Evolutionary conservation across 2,888 invertebrate species (phyloP).

Genomic region (Criorhina ranunculi): DNA sequence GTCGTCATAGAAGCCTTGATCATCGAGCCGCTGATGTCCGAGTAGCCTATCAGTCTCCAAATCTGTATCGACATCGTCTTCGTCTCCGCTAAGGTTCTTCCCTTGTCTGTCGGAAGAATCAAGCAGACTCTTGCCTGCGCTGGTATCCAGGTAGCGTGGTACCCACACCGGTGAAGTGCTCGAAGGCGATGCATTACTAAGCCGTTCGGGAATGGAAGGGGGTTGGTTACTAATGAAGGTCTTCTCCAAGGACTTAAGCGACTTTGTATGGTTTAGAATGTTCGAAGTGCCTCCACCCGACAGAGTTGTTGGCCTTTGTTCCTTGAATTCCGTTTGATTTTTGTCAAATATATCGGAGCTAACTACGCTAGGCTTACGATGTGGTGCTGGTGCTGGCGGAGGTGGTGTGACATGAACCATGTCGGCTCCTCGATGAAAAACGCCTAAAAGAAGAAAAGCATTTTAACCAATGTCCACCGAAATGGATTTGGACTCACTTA

Average conservation of each 20-base stretch:
- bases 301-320: slow-evolving; percentile 53
- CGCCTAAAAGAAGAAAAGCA: slow-evolving; percentile 78
- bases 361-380: slow-evolving; percentile 85
- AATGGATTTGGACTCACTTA: slow-evolving; percentile 85
- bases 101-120: slow-evolving; percentile 86
- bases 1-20: slow-evolving; percentile 96
- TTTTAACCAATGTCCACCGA: background rate
- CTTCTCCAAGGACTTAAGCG: slow-evolving; percentile 60
- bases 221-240: slow-evolving; percentile 77
- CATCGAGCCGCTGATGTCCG: slow-evolving; percentile 97
- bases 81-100: slow-evolving; percentile 88
- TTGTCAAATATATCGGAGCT: slow-evolving; percentile 73
- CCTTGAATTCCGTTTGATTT: slow-evolving; percentile 58
- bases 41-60: slow-evolving; percentile 98
- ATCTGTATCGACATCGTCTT: slow-evolving; percentile 97
- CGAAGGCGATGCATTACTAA: slow-evolving; percentile 82
- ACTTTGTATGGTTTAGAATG: slow-evolving; percentile 63
- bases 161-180: slow-evolving; percentile 89
- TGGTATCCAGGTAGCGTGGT: slow-evolving; percentile 86
- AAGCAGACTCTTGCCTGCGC: slow-evolving; percentile 79
- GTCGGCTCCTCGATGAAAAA: slow-evolving; percentile 83
- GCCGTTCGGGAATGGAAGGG: slow-evolving; percentile 83
- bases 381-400: slow-evolving; percentile 91
- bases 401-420: slow-evolving; percentile 87
- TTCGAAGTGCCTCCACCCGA: slow-evolving; percentile 38